phyloP scores from a whole-genome alignment of 2,888 invertebrate genomes.

The Eupithecia exiguata region DNA sequence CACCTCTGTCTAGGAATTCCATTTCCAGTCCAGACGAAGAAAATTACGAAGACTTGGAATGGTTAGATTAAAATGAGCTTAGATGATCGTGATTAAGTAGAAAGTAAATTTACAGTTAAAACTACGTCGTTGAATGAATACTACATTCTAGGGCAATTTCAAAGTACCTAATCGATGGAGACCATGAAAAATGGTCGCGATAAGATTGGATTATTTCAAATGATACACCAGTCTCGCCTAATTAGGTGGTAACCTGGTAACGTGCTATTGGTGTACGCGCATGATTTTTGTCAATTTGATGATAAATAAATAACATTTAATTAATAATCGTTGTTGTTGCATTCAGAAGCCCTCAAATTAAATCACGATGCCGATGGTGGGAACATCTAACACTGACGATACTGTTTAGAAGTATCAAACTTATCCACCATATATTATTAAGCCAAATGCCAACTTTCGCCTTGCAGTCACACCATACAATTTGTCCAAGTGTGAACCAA shows the following conservation, averaged over 20 bases:
- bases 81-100: not conserved
- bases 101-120: not conserved
- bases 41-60: not conserved
- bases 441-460: conserved; percentile 3
- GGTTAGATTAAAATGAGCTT: not conserved
- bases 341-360: not conserved
- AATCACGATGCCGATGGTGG: not conserved
- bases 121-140: not conserved
- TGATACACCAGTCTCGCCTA: not conserved
- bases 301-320: not conserved
- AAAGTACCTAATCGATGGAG: conserved; percentile 14
- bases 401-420: not conserved
- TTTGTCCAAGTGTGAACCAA: conserved; percentile 73
- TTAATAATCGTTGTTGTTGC: not conserved
- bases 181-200: conserved; percentile 23
- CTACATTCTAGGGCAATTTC: conserved; percentile 13
- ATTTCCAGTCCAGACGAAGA: not conserved
- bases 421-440: not conserved
- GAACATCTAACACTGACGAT: not conserved
- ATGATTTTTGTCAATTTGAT: not conserved
- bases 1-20: conserved; percentile 2
- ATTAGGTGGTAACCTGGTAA: not conserved
- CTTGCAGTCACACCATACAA: conserved; percentile 20
- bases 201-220: conserved; percentile 26
- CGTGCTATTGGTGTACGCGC: not conserved